Evolutionary conservation across 1,140 invertebrate species (phyloP), one percentile per base, ranked within the genome.

Genomic region (Aricia agestis): DNA sequence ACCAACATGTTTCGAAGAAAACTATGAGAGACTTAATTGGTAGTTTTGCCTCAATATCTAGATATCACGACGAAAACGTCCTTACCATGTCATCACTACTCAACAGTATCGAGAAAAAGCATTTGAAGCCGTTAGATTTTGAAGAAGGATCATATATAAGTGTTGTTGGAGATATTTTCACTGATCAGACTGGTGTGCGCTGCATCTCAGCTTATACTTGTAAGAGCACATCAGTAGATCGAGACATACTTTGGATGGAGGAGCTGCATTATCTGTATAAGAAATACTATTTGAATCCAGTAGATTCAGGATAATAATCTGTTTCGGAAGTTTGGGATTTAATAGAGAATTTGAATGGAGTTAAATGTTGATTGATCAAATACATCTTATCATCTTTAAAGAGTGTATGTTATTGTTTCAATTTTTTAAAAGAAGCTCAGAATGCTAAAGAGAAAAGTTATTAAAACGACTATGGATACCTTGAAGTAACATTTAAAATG

Each of bases 231-330:
- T 77, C 78, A 10, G 69, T 81, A 9, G 82, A 85, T 66, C 74
- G 79, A 71, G 87, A 91, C 74, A 66, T 91, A 36, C 70, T 89
- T 15, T 91, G 89, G 89, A 80, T 91, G 71, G 82, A 87, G 72
- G 89, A 91, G 70, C 72, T 91, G 0, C 80, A 75, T 68, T 88
- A 88, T 81, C 74, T 90, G 17, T 91, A 91, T 83, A 84, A 88
- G 41, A 90, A 86, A 63, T 90, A 79, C 82, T 91, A 90, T 84
- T 66, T 83, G 70, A 74, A 76, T 75, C 17, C 59, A 9, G 10
- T 63, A 25, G 59, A 63, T 63, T 63, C 59, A 19, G 59, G 59
- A 63, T 63, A 19, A 63, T 36, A 1, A 25, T 25, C 1, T 25
- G 25, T 25, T 1, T 25, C 25, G 25, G 25, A 25, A 25, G 1